Evolutionary conservation across 2,797 vertebrate genomes (phyloP), one percentile per base, ranked within the genome.

Genomic region (Mareca penelope): DNA sequence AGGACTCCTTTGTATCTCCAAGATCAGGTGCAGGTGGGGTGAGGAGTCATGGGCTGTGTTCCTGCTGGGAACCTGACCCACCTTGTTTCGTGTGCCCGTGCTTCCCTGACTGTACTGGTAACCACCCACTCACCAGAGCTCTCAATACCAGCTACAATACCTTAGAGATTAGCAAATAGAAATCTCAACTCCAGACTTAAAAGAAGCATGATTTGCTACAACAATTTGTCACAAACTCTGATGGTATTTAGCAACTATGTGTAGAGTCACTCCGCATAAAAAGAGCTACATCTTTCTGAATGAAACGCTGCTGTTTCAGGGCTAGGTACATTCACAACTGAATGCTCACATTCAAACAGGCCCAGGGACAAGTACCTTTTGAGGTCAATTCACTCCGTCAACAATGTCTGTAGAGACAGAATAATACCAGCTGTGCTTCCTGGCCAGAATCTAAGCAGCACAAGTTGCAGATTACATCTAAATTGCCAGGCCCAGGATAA

Each of bases 401-500:
- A 6, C 94, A 56, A 29, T 6, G 80, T 69, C 96, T 86, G 83
- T 5, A 26, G 11, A 71, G 81, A 85, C 85, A 93, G 91, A 92
- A 79, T 79, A 81, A 88, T 46, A 73, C 85, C 91, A 88, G 87
- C 89, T 89, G 89, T 53, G 83, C 95, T 95, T 84, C 92, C 85
- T 35, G 89, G 88, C 68, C 85, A 33, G 50, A 83, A 79, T 8
- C 85, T 84, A 60, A 15, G 89, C 70, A 79, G 91, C 73, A 39
- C 87, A 89, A 64, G 33, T 48, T 67, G 67, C 80, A 93, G 94
- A 96, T 91, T 93, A 81, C 91, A 94, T 96, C 60, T 80, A 80
- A 94, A 95, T 93, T 91, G 95, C 94, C 93, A 91, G 88, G 1
- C 78, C 89, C 91, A 91, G 91, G 91, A 93, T 90, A 97, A 94